Evolutionary conservation across 2,888 invertebrate genomes (phyloP).

Genomic region (Acronicta leporina): DNA sequence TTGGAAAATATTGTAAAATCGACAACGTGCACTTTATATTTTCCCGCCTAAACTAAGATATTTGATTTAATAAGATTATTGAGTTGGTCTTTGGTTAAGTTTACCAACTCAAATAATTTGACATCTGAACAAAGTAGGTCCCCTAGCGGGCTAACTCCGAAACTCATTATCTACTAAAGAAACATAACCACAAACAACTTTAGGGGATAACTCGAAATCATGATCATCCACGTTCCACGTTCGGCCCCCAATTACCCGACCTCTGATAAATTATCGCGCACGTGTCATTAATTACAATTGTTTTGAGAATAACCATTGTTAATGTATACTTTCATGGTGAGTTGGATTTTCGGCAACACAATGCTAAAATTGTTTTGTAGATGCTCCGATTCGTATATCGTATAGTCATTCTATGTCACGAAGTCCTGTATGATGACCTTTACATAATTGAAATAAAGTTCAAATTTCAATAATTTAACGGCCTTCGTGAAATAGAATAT

Average conservation of each 20-base stretch:
- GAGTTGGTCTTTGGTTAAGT: neutral
- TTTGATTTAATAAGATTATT: too few relatives aligned
- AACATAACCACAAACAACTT: constrained; percentile 23
- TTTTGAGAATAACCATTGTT: constrained; percentile 44
- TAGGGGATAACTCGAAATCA: constrained; percentile 37
- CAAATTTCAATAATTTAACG: too few relatives aligned
- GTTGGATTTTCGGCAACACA: constrained; percentile 10
- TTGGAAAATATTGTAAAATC: too few relatives aligned
- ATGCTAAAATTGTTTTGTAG: constrained; percentile 5
- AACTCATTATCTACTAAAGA: constrained; percentile 12
- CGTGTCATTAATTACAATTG: constrained; percentile 64
- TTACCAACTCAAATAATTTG: constrained; percentile 12
- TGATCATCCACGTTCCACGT: constrained; percentile 31
- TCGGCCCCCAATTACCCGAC: constrained; percentile 41
- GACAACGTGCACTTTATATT: too few relatives aligned
- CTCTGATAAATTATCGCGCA: constrained; percentile 57
- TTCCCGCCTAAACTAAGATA: too few relatives aligned
- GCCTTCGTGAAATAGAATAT: too few relatives aligned
- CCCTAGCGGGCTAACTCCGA: neutral
- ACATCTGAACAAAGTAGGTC: neutral
- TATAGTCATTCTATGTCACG: too few relatives aligned
- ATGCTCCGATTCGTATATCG: constrained; percentile 12
- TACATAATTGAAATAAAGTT: too few relatives aligned
- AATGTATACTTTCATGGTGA: constrained; percentile 20
- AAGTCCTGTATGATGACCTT: too few relatives aligned